Base-by-base conservation (phyloP, 2,797 vertebrate genomes). In the Diplodus puntazzo region DNA sequence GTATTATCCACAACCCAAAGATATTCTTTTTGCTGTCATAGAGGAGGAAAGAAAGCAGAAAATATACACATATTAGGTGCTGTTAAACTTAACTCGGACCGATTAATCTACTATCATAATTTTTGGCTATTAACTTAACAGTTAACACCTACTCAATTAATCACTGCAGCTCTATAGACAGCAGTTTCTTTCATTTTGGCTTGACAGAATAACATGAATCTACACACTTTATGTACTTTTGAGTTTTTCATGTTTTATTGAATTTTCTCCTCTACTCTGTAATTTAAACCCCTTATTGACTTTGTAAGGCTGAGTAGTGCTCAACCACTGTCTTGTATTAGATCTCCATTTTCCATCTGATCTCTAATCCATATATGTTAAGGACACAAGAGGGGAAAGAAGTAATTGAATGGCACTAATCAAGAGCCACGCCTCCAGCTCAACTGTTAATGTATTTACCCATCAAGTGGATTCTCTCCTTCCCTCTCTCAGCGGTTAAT, bases 401-500 rank as follows among this genome's bases (percentile, higher is more conserved):
- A 69, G 65, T 53, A 39, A 46, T n/a, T 62, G 50, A 21, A 25
- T 4, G 6, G 27, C 16, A n/a, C 64, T 73, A 61, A 86, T 82
- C 60, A 82, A 60, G 39, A 69, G 64, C 57, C 60, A 73, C 3
- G 0, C 63, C 76, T 71, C 14, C 3, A 9, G 0, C 50, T 78
- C 53, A 54, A 75, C 27, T 76, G 53, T 73, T 76, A 21, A 75
- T 77, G 62, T 75, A 74, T 77, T 70, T 77, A 82, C 61, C 68
- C 27, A 18, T 52, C 0, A 2, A 69, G 42, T n/a, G 63, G 18
- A 61, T 60, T 48, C 49, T 54, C 64, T 49, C 14, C 0, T 10
- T 53, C 30, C 39, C 21, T 62, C 65, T 77, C 59, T 71, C 2
- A 0, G 62, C 11, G 23, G 85, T 92, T 86, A 84, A 89, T 88